Evolutionary conservation across 2,113 vertebrate genomes (phyloP), one percentile per base, ranked within the genome.

Genomic region (Ammodytes dubius): DNA sequence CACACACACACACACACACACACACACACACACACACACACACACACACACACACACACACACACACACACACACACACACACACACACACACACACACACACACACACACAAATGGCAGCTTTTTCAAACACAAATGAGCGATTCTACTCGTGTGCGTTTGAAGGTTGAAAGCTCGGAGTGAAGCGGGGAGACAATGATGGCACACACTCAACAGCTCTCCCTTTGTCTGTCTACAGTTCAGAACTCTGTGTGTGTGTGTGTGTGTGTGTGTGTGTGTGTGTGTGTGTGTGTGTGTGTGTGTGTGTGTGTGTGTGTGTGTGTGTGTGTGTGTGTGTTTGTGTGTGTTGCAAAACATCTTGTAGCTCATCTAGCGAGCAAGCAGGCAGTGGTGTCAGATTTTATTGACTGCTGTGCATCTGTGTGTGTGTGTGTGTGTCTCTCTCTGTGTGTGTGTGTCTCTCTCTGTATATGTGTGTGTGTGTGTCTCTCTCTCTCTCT

Each of bases 141-240:
- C 5, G 19, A 27, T 47, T 5, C 65, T 83, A 11, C 63, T 71
- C 40, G 42, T 3, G 15, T 49, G 6, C 10, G 4, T 73, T 43
- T 66, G 49, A 61, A 86, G 56, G 73, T 78, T 71, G 78, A 54
- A 65, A 61, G 52, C 56, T n/a, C 0, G 27, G 37, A 19, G 58
- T n/a, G 27, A 70, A 56, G 47, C 57, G 67, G 42, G 63, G 78
- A 84, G 70, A 74, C 79, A 52, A 59, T 74, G 53, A 43, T 6
- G 37, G 61, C 35, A 10, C 58, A 74, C 54, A n/a, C 27, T 11
- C 54, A 57, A 2, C 60, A 15, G 13, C 9, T 60, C 46, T 70
- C 35, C 27, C 27, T 78, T 78, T 79, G 70, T 80, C 53, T 27
- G 59, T 65, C 52, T 59, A 50, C 59, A 1, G 67, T 67, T 71